phyloP scores from a whole-genome alignment of 2,797 vertebrate species.

The Ctenochaetus hawaiiensis region DNA sequence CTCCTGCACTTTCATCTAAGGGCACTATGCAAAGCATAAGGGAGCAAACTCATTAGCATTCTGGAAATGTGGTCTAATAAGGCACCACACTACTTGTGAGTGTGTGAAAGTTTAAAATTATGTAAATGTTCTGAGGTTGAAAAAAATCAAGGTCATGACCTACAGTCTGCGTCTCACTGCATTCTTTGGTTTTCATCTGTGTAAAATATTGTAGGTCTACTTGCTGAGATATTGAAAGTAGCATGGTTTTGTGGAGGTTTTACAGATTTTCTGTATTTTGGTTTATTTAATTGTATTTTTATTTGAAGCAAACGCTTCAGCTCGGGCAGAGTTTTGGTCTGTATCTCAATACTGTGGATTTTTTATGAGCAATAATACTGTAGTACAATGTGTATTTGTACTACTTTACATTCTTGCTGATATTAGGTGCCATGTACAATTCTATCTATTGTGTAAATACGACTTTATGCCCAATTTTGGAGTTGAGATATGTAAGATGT shows the following conservation, averaged over 20 bases:
- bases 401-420: conserved; percentile 30
- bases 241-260: conserved; percentile 29
- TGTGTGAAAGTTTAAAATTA: conserved; percentile 58
- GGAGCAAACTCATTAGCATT: conserved; percentile 60
- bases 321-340: conserved; percentile 17
- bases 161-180: conserved; percentile 60
- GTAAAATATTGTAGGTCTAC: conserved; percentile 34
- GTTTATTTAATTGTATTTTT: conserved; percentile 17
- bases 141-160: conserved; percentile 62
- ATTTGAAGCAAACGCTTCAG: conserved; percentile 28
- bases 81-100: conserved; percentile 26
- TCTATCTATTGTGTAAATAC: conserved; percentile 11
- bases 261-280: conserved; percentile 40
- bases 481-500: conserved; percentile 2
- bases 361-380: conserved; percentile 14
- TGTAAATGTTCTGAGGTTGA: conserved; percentile 58
- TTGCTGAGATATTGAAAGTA: conserved; percentile 37
- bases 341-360: conserved; percentile 18
- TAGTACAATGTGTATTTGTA: conserved; percentile 33
- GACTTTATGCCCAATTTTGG: conserved; percentile 29
- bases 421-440: conserved; percentile 50
- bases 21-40: conserved; percentile 54
- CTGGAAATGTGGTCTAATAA: conserved; percentile 40
- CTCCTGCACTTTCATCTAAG: conserved; percentile 55
- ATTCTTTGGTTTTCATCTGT: conserved; percentile 59